These are phyloP conservation scores for Lasaia peninsularis DNA, from an alignment of 1,140 invertebrate species.

Conservation along the genomic window DNA sequence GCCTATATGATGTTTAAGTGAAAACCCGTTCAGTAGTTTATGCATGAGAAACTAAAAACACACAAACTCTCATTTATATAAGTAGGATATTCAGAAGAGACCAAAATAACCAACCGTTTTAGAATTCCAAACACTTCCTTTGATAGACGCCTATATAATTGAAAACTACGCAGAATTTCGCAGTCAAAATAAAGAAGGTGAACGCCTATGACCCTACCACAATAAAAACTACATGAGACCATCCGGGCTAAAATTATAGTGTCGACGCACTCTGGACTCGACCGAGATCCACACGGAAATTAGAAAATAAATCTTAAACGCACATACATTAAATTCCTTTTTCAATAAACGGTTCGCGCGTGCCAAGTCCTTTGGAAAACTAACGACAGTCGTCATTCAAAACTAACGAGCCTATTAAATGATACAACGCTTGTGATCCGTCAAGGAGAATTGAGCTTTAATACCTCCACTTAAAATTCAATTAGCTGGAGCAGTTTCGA, in stretches of 20 bases:
- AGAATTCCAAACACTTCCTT: conserved; percentile 5
- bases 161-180: conserved; percentile 48
- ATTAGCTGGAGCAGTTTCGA: conserved; percentile 23
- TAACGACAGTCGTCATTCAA: conserved; percentile 51
- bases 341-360: conserved; percentile 20
- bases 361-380: conserved; percentile 39
- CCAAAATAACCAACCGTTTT: background rate
- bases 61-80: no score
- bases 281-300: conserved; percentile 37
- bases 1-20: no score
- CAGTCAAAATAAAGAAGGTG: conserved; percentile 43
- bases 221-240: conserved; percentile 72
- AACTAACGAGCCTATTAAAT: conserved; percentile 28
- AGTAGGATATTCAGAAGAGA: no score
- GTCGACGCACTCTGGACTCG: conserved; percentile 58
- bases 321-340: conserved; percentile 23
- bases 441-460: conserved; percentile 26
- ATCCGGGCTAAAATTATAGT: conserved; percentile 70
- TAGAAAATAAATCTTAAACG: conserved; percentile 31
- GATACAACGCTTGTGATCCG: conserved; percentile 27
- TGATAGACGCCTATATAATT: conserved; percentile 27
- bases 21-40: no score
- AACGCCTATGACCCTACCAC: conserved; percentile 57
- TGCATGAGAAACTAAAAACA: no score
- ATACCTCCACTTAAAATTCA: conserved; percentile 21